Evolutionary conservation across 2,888 invertebrate genomes (phyloP).

Genomic region (Epinotia nisella): DNA sequence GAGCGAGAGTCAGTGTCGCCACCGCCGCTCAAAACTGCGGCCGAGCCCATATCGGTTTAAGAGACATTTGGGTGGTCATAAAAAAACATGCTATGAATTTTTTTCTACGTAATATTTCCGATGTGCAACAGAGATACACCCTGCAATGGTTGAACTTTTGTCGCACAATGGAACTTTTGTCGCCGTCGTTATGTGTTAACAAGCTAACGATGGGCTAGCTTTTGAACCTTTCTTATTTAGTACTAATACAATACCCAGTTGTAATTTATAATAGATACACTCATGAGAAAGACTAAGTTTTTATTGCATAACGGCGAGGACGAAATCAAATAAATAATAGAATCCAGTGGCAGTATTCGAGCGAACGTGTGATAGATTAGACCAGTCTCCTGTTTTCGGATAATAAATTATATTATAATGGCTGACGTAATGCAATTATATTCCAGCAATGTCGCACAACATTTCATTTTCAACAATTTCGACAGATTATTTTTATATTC

Average conservation of each 20-base stretch:
- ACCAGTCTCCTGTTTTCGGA: neutral
- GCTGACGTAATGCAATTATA: constrained; percentile 21
- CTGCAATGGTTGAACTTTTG: neutral
- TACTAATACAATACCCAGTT: neutral
- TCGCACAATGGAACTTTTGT: neutral
- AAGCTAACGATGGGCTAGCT: neutral
- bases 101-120: neutral
- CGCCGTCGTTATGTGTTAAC: no score
- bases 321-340: neutral
- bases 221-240: neutral
- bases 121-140: neutral
- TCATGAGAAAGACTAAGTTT: neutral
- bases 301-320: neutral
- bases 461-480: neutral
- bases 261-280: neutral
- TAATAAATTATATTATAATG: constrained; percentile 6
- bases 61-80: no score
- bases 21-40: no score
- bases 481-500: no score
- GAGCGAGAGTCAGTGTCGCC: no score
- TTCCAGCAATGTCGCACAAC: constrained; percentile 18
- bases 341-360: constrained; percentile 2
- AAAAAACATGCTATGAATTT: neutral
- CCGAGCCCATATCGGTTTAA: no score
- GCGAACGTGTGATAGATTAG: constrained; percentile 3